phyloP scores from a whole-genome alignment of 23 tunicate genomes.

The Ascidia mentula region DNA sequence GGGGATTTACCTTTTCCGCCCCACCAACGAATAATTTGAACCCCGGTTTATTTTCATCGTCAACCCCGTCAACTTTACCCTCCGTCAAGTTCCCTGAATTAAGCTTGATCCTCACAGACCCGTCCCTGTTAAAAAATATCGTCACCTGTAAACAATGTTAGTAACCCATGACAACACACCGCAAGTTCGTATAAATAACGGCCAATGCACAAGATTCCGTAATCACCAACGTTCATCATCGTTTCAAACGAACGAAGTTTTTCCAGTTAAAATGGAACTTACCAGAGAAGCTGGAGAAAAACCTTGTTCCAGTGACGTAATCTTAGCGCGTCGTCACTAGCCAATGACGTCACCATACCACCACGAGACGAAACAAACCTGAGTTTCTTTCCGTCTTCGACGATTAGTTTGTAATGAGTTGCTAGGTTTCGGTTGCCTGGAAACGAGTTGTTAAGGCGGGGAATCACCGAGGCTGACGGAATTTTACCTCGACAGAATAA shows the following conservation, averaged over 20 bases:
- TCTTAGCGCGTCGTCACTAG: conserved; percentile 7
- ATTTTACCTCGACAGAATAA: conserved; percentile 28
- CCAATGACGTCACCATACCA: conserved; percentile 12
- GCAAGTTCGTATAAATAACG: too few species aligned
- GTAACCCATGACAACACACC: too few species aligned
- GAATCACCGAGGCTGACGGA: neutral
- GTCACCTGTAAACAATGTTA: neutral
- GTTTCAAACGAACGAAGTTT: too few species aligned
- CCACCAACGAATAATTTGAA: conserved; percentile 35
- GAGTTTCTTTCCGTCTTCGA: conserved; percentile 35
- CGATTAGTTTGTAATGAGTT: conserved; percentile 32
- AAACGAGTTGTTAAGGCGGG: too few species aligned
- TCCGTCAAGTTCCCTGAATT: conserved; percentile 4
- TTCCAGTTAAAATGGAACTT: neutral
- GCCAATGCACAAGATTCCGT: too few species aligned
- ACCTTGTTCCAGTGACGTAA: conserved; percentile 41
- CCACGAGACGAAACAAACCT: conserved; percentile 27
- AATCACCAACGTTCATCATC: too few species aligned
- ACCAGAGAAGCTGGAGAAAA: conserved; percentile 17
- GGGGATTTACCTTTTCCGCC: conserved; percentile 21
- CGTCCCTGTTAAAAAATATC: conserved; percentile 28
- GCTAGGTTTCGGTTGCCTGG: conserved; percentile 26
- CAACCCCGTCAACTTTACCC: neutral
- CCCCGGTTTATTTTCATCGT: conserved; percentile 19
- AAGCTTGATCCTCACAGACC: conserved; percentile 7